A percentile compares a stretch with the other conserved stretches of the same genome.
phyloP scores from a whole-genome alignment of 2,888 invertebrate species.

The Drosophila nigricruria region DNA sequence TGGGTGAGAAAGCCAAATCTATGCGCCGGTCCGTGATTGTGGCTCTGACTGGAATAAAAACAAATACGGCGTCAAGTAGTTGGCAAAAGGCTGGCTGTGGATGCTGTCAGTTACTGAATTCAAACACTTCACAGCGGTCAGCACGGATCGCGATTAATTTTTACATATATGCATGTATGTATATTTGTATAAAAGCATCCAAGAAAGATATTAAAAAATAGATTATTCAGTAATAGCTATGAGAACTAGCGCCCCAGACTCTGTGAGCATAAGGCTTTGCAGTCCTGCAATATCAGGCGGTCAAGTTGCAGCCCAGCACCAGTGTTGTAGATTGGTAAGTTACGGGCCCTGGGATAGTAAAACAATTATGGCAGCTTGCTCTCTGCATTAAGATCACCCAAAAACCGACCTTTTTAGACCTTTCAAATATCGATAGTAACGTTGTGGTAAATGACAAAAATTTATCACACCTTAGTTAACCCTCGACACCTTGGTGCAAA shows the following conservation, averaged over 20 bases:
- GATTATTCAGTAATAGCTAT: conserved; percentile 15
- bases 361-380: conserved; percentile 75
- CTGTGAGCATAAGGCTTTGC: background rate
- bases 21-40: conserved; percentile 2
- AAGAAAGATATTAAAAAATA: background rate
- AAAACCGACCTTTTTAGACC: conserved; percentile 42
- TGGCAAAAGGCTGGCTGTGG: conserved; percentile 27
- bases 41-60: conserved; percentile 38
- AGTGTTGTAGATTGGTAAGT: conserved; percentile 30
- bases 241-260: conserved; percentile 17
- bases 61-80: conserved; percentile 40
- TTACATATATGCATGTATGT: background rate
- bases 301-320: conserved; percentile 24
- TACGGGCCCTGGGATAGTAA: conserved; percentile 58
- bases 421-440: conserved; percentile 60
- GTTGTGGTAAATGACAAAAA: conserved; percentile 59
- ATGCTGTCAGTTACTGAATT: conserved; percentile 29
- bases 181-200: background rate
- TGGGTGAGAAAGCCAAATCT: conserved; percentile 52
- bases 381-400: conserved; percentile 43
- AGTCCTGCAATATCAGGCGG: background rate
- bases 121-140: conserved; percentile 34
- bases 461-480: conserved; percentile 82
- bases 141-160: conserved; percentile 52
- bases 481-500: conserved; percentile 73